A percentile compares a stretch with the other conserved stretches of the same genome.
phyloP scores from a whole-genome alignment of 92 coral and sea anemone species.

The Parazoanthus darwini region DNA sequence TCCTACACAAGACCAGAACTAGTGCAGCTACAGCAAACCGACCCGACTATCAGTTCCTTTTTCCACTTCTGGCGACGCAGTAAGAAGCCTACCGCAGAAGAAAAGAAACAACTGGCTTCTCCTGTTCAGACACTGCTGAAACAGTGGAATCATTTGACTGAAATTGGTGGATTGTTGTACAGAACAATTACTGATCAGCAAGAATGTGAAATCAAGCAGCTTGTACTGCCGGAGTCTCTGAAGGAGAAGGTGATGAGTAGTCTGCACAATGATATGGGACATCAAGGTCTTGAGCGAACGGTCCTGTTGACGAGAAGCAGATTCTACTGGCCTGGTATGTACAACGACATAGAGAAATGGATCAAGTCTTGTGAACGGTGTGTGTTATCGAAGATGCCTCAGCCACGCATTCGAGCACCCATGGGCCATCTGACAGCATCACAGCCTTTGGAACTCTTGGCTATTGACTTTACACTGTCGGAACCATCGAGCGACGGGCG shows the following conservation, averaged over 20 bases:
- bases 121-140: neutral
- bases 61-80: slow-evolving; percentile 14
- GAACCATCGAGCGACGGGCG: too few relatives aligned
- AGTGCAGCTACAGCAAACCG: slow-evolving; percentile 21
- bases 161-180: neutral
- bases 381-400: too few relatives aligned
- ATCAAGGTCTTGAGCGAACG: too few relatives aligned
- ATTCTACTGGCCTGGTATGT: neutral
- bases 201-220: neutral
- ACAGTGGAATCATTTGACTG: neutral
- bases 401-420: too few relatives aligned
- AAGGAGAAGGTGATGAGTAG: neutral
- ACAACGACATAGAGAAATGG: too few relatives aligned
- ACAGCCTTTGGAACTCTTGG: too few relatives aligned
- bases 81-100: slow-evolving; percentile 23
- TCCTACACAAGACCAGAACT: slow-evolving; percentile 28
- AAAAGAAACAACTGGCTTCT: slow-evolving; percentile 4
- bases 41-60: slow-evolving; percentile 30
- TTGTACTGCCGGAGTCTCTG: neutral
- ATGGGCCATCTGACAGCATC: neutral
- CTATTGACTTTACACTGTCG: too few relatives aligned
- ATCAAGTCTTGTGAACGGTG: too few relatives aligned
- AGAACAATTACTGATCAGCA: neutral
- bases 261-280: neutral
- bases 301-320: neutral